These are phyloP conservation scores for Turdus rufiventris DNA, from an alignment of 2,113 vertebrate genomes.

Conservation along the genomic window DNA sequence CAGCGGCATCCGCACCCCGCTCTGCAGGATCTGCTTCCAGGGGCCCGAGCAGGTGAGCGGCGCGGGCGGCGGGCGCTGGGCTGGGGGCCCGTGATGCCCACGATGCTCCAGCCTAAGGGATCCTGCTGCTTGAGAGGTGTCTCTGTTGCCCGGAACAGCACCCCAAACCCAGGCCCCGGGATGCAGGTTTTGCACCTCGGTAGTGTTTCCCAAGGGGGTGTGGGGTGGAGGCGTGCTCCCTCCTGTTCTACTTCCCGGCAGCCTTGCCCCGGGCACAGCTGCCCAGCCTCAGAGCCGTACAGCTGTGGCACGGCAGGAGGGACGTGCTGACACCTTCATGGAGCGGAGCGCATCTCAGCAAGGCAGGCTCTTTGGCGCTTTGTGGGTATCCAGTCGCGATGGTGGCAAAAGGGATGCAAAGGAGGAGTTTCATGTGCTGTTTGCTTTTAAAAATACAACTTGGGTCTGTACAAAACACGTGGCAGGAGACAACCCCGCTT, in stretches of 20 bases:
- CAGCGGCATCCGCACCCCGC: constrained; percentile 91
- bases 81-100: neutral
- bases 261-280: neutral
- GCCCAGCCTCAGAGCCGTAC: neutral
- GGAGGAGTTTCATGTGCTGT: neutral
- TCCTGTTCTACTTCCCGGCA: neutral
- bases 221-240: neutral
- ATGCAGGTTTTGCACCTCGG: neutral
- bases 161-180: neutral
- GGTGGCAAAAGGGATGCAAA: neutral
- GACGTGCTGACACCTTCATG: rapidly evolving
- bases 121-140: neutral
- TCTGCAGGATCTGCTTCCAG: constrained; percentile 98
- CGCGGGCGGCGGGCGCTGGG: neutral
- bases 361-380: neutral
- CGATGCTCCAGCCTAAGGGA: neutral
- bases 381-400: rapidly evolving
- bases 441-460: neutral
- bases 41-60: constrained; percentile 92
- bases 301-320: neutral
- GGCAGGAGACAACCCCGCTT: neutral
- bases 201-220: neutral
- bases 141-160: neutral
- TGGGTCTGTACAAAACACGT: neutral
- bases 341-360: rapidly evolving